Evolutionary conservation across 2,888 invertebrate genomes (phyloP), one percentile per base, ranked within the genome.

Genomic region (Exocentrus adspersus): DNA sequence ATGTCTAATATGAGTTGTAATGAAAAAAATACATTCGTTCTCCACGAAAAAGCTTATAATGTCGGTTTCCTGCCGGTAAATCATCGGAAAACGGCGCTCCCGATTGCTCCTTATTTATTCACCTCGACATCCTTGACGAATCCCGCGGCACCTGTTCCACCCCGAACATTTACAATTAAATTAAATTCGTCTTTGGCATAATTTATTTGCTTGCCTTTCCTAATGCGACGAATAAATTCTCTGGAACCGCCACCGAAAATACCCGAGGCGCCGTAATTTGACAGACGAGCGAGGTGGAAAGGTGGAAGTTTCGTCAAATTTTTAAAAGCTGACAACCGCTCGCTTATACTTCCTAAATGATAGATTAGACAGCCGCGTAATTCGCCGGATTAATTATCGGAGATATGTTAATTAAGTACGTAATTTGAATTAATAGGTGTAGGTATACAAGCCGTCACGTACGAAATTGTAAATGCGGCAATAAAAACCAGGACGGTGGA

Each of bases 231-330:
- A 12, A 37, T 37, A 37, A 37, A 37, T 37, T 37, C 14, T 37
- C 37, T 14, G 12, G n/a, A 37, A 37, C 14, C 12, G 37, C n/a
- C n/a, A n/a, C n/a, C n/a, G 37, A 37, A 37, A 37, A 37, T 37
- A 14, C 37, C 37, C 12, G 37, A 37, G 5, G n/a, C 5, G n/a
- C n/a, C 37, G 2, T 37, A 37, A 37, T 37, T 37, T 37, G 37
- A 37, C 37, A 37, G 37, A 2, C 9, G 10, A n/a, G 12, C 12
- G 37, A n/a, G n/a, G n/a, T n/a, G n/a, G n/a, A n/a, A n/a, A n/a
- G n/a, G n/a, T n/a, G n/a, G n/a, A n/a, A n/a, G n/a, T n/a, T 37
- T 37, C 37, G 37, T 37, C 37, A 37, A 37, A 37, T 37, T 37
- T 37, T 37, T 37, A 37, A 37, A 9, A 2, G 30, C 10, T n/a